A percentile compares a stretch with the other conserved stretches of the same genome.
These are phyloP conservation scores for Tachina grossa DNA, from an alignment of 2,888 invertebrate genomes.

Conservation along the genomic window DNA sequence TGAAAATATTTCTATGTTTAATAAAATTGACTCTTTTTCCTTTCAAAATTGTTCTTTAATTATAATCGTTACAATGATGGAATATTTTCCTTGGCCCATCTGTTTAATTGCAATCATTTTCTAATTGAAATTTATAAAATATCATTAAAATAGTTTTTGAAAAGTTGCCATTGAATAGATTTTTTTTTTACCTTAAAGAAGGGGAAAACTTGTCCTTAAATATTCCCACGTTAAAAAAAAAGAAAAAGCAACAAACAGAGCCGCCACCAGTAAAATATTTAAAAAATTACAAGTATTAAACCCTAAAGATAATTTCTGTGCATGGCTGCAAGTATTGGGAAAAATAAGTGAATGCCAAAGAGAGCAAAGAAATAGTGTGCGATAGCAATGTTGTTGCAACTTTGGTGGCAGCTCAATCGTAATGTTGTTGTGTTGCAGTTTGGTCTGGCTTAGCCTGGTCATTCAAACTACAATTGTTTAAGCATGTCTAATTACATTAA, in stretches of 20 bases:
- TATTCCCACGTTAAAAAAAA: constrained; percentile 56
- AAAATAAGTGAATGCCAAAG: constrained; percentile 37
- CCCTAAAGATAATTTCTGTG: constrained; percentile 37
- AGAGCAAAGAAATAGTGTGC: constrained; percentile 16
- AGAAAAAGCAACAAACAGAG: constrained; percentile 10
- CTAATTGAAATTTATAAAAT: constrained; percentile 35
- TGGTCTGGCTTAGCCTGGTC: constrained; percentile 12
- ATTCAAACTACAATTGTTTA: constrained; percentile 49
- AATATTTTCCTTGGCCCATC: constrained; percentile 20
- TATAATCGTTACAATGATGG: constrained; percentile 13
- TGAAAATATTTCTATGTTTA: not conserved
- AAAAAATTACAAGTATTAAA: constrained; percentile 30
- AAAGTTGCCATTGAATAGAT: not conserved
- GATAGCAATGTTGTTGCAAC: constrained; percentile 35
- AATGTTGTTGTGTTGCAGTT: constrained; percentile 17
- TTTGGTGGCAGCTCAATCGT: constrained; percentile 52
- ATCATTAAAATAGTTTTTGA: constrained; percentile 24
- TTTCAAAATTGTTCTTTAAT: constrained; percentile 27
- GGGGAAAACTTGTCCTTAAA: constrained; percentile 9
- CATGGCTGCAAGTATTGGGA: constrained; percentile 12
- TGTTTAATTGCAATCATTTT: constrained; percentile 43
- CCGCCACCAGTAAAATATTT: constrained; percentile 46
- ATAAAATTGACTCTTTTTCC: not conserved
- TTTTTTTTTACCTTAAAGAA: not conserved
- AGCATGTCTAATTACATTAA: constrained; percentile 71